phyloP scores from a whole-genome alignment of 2,113 vertebrate genomes.

The Neolamprologus modestus region DNA sequence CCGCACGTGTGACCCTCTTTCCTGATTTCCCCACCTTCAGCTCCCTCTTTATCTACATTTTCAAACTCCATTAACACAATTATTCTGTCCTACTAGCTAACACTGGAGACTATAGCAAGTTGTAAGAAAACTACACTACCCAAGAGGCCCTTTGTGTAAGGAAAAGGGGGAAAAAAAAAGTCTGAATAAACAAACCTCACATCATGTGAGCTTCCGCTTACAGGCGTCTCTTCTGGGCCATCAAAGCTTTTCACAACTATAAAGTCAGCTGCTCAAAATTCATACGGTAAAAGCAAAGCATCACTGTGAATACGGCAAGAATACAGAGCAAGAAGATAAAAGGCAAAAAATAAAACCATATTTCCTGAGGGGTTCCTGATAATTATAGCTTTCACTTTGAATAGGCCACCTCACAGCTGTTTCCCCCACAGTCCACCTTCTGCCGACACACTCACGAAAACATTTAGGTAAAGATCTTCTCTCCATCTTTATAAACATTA shows the following conservation, averaged over 20 bases:
- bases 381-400: slow-evolving; percentile 41
- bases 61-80: slow-evolving; percentile 42
- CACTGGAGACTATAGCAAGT: not conserved
- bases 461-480: slow-evolving; percentile 2
- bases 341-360: slow-evolving; percentile 6
- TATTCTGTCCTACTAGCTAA: slow-evolving; percentile 2
- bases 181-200: not conserved
- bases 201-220: not conserved
- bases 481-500: not conserved
- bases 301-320: not conserved
- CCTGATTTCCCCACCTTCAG: slow-evolving; percentile 12
- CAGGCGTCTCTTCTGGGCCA: not conserved
- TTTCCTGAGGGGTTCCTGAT: slow-evolving; percentile 30
- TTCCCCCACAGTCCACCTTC: slow-evolving; percentile 8
- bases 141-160: not conserved
- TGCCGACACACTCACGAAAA: slow-evolving; percentile 1
- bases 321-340: not conserved
- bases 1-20: not conserved
- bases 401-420: slow-evolving; percentile 31
- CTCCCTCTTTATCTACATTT: slow-evolving; percentile 24
- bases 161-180: accelerated
- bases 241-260: not conserved
- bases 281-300: not conserved
- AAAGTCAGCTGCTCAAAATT: not conserved
- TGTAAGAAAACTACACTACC: slow-evolving; percentile 23